These are phyloP conservation scores for Muntiacus muntjak DNA, from an alignment of 2,113 vertebrate species.

Conservation along the genomic window DNA sequence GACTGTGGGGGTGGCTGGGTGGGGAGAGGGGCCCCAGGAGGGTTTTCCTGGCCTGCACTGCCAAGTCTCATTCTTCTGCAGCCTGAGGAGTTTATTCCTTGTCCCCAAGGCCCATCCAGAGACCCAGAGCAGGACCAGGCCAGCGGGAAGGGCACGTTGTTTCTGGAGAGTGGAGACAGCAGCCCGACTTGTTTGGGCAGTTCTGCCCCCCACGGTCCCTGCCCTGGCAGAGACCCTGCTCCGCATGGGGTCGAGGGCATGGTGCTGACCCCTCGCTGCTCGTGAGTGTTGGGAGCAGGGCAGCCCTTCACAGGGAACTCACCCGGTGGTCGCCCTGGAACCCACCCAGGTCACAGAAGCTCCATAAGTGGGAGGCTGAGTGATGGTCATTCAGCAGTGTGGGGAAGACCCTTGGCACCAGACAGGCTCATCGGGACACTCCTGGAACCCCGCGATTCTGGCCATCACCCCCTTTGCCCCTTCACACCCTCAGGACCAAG, in stretches of 20 bases:
- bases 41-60: not conserved
- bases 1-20: rapidly evolving
- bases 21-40: too few species aligned
- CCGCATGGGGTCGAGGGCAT: rapidly evolving
- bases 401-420: not conserved
- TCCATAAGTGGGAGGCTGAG: not conserved
- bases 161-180: not conserved
- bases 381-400: not conserved
- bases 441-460: rapidly evolving
- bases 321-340: not conserved
- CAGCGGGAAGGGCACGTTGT: rapidly evolving
- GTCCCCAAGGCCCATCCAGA: not conserved
- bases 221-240: not conserved
- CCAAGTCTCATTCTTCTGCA: not conserved
- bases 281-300: too few species aligned
- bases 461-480: not conserved
- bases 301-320: not conserved
- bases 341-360: not conserved
- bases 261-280: not conserved
- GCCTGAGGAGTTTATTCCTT: not conserved
- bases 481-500: rapidly evolving
- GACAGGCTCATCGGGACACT: not conserved
- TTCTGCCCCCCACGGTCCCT: not conserved
- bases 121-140: not conserved
- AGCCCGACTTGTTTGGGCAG: not conserved